phyloP scores from a whole-genome alignment of 1,140 invertebrate genomes.

The Saxidomus purpurata region DNA sequence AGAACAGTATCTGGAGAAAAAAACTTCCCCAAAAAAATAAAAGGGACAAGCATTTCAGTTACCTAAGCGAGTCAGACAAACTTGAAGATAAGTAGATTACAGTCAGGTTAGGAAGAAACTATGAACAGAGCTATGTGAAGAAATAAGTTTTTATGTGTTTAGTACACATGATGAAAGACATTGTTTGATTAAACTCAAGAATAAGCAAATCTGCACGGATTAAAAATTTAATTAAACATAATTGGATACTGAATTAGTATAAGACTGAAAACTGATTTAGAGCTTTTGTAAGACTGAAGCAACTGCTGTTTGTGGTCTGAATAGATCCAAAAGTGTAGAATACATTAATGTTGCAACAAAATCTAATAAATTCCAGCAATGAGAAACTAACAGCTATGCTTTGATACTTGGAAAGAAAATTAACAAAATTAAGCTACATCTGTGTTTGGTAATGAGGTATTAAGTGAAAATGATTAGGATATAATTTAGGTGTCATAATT shows the following conservation, averaged over 20 bases:
- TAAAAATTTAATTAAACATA: constrained; percentile 10
- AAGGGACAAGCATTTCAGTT: too few relatives aligned
- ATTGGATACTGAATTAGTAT: too few relatives aligned
- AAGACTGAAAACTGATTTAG: neutral
- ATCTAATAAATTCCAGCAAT: constrained; percentile 10
- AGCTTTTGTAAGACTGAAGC: neutral
- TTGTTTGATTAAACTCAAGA: neutral
- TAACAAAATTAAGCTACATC: constrained; percentile 15
- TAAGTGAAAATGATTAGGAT: constrained; percentile 31
- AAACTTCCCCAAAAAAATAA: too few relatives aligned
- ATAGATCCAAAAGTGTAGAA: neutral
- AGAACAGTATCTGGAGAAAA: too few relatives aligned
- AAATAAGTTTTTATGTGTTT: too few relatives aligned
- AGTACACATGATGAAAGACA: neutral
- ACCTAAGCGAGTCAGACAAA: too few relatives aligned
- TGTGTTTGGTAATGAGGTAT: constrained; percentile 5
- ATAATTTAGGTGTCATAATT: constrained; percentile 17
- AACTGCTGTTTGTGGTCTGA: neutral
- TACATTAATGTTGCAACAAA: constrained; percentile 2
- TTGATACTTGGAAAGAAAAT: constrained; percentile 11
- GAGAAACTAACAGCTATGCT: constrained; percentile 19
- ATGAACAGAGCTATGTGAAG: too few relatives aligned
- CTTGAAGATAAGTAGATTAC: too few relatives aligned
- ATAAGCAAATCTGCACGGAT: neutral
- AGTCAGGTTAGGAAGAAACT: too few relatives aligned